A percentile compares a stretch with the other conserved stretches of the same genome.
These are phyloP conservation scores for Campopleginae sp. DNA, from an alignment of 2,888 invertebrate genomes.

Conservation along the genomic window DNA sequence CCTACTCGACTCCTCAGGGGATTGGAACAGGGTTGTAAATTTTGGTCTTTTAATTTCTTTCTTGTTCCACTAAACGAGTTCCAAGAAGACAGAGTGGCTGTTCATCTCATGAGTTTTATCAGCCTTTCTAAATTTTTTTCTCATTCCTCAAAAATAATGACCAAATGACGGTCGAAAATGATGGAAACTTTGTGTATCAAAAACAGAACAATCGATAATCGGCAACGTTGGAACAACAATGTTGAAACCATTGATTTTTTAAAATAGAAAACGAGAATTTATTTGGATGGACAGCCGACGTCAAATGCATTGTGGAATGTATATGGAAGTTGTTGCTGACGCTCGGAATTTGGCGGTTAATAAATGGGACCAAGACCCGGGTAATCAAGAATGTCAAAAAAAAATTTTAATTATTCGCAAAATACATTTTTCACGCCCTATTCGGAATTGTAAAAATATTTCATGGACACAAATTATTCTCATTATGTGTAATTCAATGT, in stretches of 20 bases:
- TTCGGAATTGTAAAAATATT: not conserved
- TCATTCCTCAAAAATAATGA: not conserved
- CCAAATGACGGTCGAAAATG: not conserved
- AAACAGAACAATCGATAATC: not conserved
- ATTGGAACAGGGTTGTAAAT: conserved; percentile 48
- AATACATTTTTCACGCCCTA: too few species aligned
- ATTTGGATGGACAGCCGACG: too few species aligned
- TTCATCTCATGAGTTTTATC: not conserved
- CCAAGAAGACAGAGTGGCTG: not conserved
- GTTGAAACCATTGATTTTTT: too few species aligned
- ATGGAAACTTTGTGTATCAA: not conserved
- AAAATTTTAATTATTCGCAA: not conserved
- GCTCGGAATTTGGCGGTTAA: too few species aligned
- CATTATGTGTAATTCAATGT: not conserved
- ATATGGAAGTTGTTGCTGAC: too few species aligned
- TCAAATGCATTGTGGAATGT: too few species aligned
- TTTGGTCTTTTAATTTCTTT: conserved; percentile 23
- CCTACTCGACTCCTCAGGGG: not conserved
- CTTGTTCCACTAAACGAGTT: conserved; percentile 4
- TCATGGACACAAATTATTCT: not conserved
- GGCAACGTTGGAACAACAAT: not conserved
- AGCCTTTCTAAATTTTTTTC: not conserved
- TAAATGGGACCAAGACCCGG: too few species aligned
- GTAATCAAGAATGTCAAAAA: too few species aligned
- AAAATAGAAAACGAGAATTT: too few species aligned